Evolutionary conservation across 2,113 vertebrate genomes (phyloP).

Genomic region (Psittacara wagleri): DNA sequence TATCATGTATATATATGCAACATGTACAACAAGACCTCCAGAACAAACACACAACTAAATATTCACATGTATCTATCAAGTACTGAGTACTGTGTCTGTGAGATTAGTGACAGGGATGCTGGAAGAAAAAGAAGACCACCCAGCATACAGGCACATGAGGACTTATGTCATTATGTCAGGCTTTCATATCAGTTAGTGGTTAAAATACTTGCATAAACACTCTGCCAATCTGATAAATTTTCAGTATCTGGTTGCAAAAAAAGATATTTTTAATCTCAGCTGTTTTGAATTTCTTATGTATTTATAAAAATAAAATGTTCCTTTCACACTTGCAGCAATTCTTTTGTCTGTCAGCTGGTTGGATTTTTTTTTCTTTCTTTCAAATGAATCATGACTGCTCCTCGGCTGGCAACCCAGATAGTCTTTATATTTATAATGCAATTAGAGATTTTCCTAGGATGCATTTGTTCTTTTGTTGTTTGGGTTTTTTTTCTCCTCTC

Average conservation of each 20-base stretch:
- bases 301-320: not conserved
- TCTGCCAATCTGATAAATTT: not conserved
- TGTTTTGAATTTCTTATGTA: not conserved
- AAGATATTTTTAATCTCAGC: not conserved
- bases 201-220: not conserved
- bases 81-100: not conserved
- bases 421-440: not conserved
- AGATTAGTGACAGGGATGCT: not conserved
- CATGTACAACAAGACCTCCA: not conserved
- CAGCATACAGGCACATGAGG: not conserved
- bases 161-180: not conserved
- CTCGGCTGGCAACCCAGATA: not conserved
- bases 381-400: not conserved
- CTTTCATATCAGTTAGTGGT: not conserved
- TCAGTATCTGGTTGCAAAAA: not conserved
- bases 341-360: not conserved
- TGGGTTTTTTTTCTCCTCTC: not conserved
- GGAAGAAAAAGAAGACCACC: not conserved
- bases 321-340: conserved; percentile 2
- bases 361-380: not conserved
- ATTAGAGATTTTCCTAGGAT: not conserved
- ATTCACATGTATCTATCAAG: not conserved
- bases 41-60: not conserved
- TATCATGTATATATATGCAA: not conserved
- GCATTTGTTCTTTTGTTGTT: not conserved